phyloP scores from a whole-genome alignment of 2,113 vertebrate species.

The Grantiella picta region DNA sequence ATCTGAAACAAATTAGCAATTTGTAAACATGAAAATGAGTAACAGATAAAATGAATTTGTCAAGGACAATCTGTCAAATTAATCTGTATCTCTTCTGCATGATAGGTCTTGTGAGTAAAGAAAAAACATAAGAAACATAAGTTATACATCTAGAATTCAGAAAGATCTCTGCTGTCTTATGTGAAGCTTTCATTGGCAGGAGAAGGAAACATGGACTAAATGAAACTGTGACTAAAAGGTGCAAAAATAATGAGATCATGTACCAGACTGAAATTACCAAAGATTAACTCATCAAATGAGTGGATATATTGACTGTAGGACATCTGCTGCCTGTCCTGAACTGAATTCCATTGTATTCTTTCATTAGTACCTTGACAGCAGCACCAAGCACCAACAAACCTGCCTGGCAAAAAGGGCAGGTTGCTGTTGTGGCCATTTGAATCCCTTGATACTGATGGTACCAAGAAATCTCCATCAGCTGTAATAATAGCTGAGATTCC shows the following conservation, averaged over 20 bases:
- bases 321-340: neutral
- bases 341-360: fast-evolving
- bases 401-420: neutral
- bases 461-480: neutral
- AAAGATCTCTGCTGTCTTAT: neutral
- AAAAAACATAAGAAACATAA: neutral
- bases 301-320: neutral
- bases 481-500: neutral
- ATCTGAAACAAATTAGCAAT: neutral
- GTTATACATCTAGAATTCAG: neutral
- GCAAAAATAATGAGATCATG: neutral
- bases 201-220: neutral
- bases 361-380: fast-evolving
- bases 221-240: neutral
- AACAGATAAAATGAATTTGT: neutral
- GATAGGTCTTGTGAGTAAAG: neutral
- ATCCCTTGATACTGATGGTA: neutral
- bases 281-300: neutral
- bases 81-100: neutral
- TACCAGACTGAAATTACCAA: neutral
- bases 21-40: neutral
- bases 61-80: neutral
- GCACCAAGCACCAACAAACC: neutral
- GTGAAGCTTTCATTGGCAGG: neutral
- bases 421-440: neutral